These are phyloP conservation scores for Antitype chi DNA, from an alignment of 2,888 invertebrate species.

Conservation along the genomic window DNA sequence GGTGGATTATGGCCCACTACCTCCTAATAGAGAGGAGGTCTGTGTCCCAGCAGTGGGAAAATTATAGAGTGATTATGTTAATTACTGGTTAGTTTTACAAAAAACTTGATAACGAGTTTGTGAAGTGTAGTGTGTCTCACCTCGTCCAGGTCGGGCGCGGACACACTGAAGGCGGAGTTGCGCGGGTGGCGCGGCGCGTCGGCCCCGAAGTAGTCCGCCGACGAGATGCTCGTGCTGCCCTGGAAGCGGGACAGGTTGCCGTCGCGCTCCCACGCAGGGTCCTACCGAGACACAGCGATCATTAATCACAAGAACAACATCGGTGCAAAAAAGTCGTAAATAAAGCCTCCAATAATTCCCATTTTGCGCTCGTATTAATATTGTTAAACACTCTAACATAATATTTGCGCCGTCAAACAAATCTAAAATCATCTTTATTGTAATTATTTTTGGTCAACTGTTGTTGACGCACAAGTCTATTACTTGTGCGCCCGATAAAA, in stretches of 20 bases:
- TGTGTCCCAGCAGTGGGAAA: no score
- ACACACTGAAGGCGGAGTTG: slow-evolving; percentile 80
- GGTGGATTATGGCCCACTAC: no score
- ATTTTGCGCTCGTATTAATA: not conserved
- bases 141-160: slow-evolving; percentile 97
- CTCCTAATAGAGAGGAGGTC: no score
- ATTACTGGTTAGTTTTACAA: not conserved
- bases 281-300: not conserved
- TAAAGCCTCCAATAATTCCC: not conserved
- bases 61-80: no score
- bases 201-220: slow-evolving; percentile 97
- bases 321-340: no score
- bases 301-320: not conserved
- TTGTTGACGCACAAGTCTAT: not conserved
- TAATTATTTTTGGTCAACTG: not conserved
- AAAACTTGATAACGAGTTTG: not conserved
- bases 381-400: not conserved
- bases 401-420: not conserved
- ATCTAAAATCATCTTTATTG: not conserved
- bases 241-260: slow-evolving; percentile 95
- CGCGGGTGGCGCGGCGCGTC: slow-evolving; percentile 66
- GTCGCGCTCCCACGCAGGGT: slow-evolving; percentile 83
- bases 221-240: slow-evolving; percentile 98
- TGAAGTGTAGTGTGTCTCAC: not conserved
- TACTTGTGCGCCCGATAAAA: not conserved